Conservation (phyloP, 2,888 invertebrate species). For the Pheosia gnoma region DNA sequence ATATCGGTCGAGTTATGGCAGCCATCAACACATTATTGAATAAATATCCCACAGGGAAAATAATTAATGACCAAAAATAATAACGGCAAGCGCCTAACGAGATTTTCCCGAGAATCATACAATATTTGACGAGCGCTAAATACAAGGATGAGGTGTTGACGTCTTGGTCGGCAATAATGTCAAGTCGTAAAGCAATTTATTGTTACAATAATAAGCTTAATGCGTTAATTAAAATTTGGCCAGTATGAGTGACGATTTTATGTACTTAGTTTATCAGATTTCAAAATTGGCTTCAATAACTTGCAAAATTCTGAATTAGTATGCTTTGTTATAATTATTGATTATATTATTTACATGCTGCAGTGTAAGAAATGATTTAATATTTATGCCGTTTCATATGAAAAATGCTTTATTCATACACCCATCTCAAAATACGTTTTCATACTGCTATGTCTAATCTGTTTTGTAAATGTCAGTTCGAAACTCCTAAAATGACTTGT, state of each 20-base stretch:
- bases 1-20: not conserved
- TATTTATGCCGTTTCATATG: too few species aligned
- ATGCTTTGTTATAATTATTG: too few species aligned
- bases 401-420: not conserved
- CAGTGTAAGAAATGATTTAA: too few species aligned
- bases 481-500: conserved; percentile 9
- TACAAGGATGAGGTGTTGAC: conserved; percentile 16
- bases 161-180: conserved; percentile 22
- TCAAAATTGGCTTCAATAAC: too few species aligned
- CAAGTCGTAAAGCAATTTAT: conserved; percentile 8
- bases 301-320: too few species aligned
- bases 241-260: not conserved
- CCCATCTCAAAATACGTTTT: not conserved
- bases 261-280: not conserved
- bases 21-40: conserved; percentile 11
- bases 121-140: conserved; percentile 24
- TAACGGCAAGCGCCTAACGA: conserved; percentile 14
- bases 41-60: conserved; percentile 9
- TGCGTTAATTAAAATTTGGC: not conserved
- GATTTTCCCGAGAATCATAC: conserved; percentile 21
- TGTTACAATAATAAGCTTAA: not conserved
- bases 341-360: too few species aligned
- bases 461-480: conserved; percentile 14
- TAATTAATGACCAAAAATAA: conserved; percentile 16
- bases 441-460: conserved; percentile 9